Evolutionary conservation across 1,140 invertebrate species (phyloP), one percentile per base, ranked within the genome.

Genomic region (Chrysopa pallens): DNA sequence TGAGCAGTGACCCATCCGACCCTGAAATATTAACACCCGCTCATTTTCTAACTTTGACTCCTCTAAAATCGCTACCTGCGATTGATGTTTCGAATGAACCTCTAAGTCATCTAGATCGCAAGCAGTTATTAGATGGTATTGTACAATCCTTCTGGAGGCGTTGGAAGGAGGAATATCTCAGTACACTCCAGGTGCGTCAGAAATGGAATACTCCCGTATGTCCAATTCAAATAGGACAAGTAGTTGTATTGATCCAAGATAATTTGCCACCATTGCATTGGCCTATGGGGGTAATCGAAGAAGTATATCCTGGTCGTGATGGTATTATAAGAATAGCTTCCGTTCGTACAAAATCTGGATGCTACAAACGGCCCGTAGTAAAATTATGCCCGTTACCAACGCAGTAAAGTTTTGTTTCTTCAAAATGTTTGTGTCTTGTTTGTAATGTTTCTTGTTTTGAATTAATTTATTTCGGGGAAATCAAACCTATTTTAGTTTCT

Each of bases 41-140:
- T 11, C 59, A 63, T 48, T 63, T 63, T 41, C 42, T 59, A 8
- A 61, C 60, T 37, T 57, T 60, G 3, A 33, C 39, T 13, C 42
- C 52, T 3, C 44, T 59, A 4, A 46, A 39, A 1, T 35, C 50
- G 6, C 5, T 53, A 7, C 49, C 52, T n/a, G 41, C 52, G 40
- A 28, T 29, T 4, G n/a, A 39, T 35, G n/a, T 47, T 4, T 4
- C 9, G 12, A 17, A 46, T 23, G 8, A 35, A 8, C 28, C 38
- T 3, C 9, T 6, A 8, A 36, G 28, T 42, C 37, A 29, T 3
- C 33, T 50, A 6, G 31, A 29, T 9, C 12, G 33, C 1, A 50
- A 39, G 6, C 15, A 52, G 15, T 29, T 27, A n/a, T 14, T 51
- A 0, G 42, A 49, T 39, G 36, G 45, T 33, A 12, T 48, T 3